Base-by-base conservation (phyloP, 1,140 invertebrate genomes). In the Colletes latitarsis region DNA sequence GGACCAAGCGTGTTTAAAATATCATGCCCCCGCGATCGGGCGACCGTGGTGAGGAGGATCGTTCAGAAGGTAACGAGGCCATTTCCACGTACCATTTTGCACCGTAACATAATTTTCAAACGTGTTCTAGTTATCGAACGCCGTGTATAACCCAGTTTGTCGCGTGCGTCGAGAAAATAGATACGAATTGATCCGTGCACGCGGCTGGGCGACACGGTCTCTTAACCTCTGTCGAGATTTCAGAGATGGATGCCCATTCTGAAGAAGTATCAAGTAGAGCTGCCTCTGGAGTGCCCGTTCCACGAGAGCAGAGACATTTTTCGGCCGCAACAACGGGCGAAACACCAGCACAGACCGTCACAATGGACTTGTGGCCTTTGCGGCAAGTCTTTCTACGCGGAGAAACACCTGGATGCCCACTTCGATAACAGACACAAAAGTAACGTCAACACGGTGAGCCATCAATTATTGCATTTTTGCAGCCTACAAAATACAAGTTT, bases 281-380 rank as follows among this genome's bases (percentile, higher is more conserved):
- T 98, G 70, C 97, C 97, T 6, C 89, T 98, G 83, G 97, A 98
- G 91, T 99, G 98, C 92, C 98, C 97, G 14, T 96, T 99, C 90
- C 97, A 98, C 93, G 96, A 96, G 8, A 94, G 95, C 71, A 95
- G 98, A 82, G 98, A 99, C 92, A 96, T 98, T 49, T 98, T 97
- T 92, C 95, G 96, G 63, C 96, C 96, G 1, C 97, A 98, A 88
- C 97, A 98, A 92, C 94, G 95, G 46, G 95, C 97, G 83, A 97
- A 98, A 93, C 94, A 96, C 82, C 96, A 97, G 88, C 96, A 97
- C 93, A 94, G 97, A 73, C 95, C 96, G 3, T 97, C 96, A 12
- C 97, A 97, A 91, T 98, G 98, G 98, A 97, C 96, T 1, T 99
- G 98, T 91, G 96, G 96, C 55, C 95, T 98, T 77, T 99, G 98